phyloP scores from a whole-genome alignment of 2,888 invertebrate genomes.

The Beris morrisii region DNA sequence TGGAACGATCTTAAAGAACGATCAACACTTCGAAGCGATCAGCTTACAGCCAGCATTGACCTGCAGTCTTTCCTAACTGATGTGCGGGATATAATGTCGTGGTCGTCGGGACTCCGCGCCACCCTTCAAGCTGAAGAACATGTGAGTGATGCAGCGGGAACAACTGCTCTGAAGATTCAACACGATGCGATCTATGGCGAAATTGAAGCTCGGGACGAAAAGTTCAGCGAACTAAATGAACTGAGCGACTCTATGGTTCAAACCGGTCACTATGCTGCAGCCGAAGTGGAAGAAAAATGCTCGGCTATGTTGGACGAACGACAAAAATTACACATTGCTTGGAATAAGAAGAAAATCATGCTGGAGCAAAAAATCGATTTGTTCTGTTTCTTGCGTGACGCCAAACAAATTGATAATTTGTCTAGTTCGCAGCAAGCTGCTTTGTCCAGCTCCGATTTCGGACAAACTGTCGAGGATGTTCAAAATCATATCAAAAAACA shows the following conservation, averaged over 20 bases:
- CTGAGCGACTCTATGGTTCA: slow-evolving; percentile 82
- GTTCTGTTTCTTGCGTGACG: slow-evolving; percentile 92
- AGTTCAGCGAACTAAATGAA: slow-evolving; percentile 73
- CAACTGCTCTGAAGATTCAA: slow-evolving; percentile 80
- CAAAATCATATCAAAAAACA: slow-evolving; percentile 89
- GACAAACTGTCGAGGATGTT: slow-evolving; percentile 84
- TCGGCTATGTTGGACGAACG: slow-evolving; percentile 76
- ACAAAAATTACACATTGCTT: slow-evolving; percentile 76
- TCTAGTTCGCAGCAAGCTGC: slow-evolving; percentile 86
- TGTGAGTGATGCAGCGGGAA: slow-evolving; percentile 78
- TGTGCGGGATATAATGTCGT: slow-evolving; percentile 84
- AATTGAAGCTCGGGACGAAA: slow-evolving; percentile 86
- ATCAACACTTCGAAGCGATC: slow-evolving; percentile 76
- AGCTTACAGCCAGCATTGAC: slow-evolving; percentile 83
- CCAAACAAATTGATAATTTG: slow-evolving; percentile 86
- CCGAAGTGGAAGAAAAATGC: slow-evolving; percentile 79
- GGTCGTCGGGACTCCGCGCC: slow-evolving; percentile 79
- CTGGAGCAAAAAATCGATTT: slow-evolving; percentile 89
- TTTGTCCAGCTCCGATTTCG: slow-evolving; percentile 69
- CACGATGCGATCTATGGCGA: slow-evolving; percentile 80
- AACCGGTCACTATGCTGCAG: slow-evolving; percentile 78
- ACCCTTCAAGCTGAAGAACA: slow-evolving; percentile 79
- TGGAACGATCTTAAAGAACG: slow-evolving; percentile 86
- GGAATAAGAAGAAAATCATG: slow-evolving; percentile 87
- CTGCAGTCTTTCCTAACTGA: slow-evolving; percentile 86